These are phyloP conservation scores for Pluvianellus socialis DNA, from an alignment of 2,113 vertebrate genomes.

Conservation along the genomic window DNA sequence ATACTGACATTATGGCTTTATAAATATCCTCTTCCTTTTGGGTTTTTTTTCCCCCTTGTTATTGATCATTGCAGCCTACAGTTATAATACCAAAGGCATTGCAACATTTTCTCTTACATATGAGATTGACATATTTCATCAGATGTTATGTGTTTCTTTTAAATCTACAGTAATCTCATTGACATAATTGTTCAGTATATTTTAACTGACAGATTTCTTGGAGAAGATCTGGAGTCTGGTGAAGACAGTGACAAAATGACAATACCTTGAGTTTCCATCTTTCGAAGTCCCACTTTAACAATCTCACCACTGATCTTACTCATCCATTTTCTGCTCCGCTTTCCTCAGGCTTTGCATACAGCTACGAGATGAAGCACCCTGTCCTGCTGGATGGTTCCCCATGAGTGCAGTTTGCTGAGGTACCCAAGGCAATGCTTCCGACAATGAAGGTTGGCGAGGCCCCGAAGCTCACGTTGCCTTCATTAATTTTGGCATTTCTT, in stretches of 20 bases:
- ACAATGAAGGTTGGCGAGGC: rapidly evolving
- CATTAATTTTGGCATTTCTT: background rate
- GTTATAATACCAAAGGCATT: background rate
- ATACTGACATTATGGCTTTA: background rate
- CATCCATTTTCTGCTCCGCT: background rate
- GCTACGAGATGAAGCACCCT: rapidly evolving
- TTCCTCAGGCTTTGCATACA: background rate
- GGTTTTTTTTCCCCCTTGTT: background rate
- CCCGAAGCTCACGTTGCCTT: rapidly evolving
- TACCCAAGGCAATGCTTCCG: background rate
- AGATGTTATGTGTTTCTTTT: background rate
- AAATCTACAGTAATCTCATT: background rate
- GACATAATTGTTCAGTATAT: background rate
- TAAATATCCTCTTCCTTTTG: background rate
- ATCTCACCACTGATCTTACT: background rate
- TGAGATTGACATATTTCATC: background rate
- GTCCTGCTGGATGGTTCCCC: background rate
- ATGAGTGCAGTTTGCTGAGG: background rate
- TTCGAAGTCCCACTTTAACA: background rate
- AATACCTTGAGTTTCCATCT: background rate
- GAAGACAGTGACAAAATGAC: background rate
- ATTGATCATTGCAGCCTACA: background rate
- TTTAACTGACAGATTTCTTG: background rate
- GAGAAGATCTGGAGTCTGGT: background rate
- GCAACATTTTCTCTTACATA: background rate